Evolutionary conservation across 2,888 invertebrate species (phyloP), one percentile per base, ranked within the genome.

Genomic region (Oscheius onirici): DNA sequence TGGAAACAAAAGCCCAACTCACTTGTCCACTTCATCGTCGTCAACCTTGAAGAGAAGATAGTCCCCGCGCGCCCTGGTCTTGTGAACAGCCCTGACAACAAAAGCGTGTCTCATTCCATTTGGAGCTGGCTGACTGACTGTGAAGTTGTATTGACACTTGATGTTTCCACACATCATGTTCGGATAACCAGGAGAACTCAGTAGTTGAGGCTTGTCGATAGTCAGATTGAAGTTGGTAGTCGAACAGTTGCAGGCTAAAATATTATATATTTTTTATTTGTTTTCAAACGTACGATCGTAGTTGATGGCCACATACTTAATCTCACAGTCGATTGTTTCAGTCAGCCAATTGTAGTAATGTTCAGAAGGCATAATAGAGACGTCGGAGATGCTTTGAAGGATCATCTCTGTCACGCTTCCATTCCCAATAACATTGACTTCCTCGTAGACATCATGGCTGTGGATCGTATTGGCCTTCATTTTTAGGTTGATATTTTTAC

Each of bases 131-230:
- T 58, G 6, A 22, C 6, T 13, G 41, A 40, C 20, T n/a, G 40
- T n/a, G 17, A 58, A 58, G 6, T 58, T 58, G 24, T 58, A 58
- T n/a, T 41, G 24, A 20, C 58, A 58, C 6, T 58, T 41, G 40
- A 58, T n/a, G 2, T 58, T 40, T 15, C 20, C 17, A 41, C 58
- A 58, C 20, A 58, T n/a, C 10, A 58, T n/a, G 11, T n/a, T 5
- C 11, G 58, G 58, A 43, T 58, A 58, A 17, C 58, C 58, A 40
- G 58, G 58, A n/a, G 58, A 58, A 17, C 41, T 40, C 10, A 58
- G 40, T 13, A 5, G 3, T 13, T 5, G 3, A 5, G 5, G 46
- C 46, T 46, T 15, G 46, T 46, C 20, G 46, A 46, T 13, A 11
- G 15, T 46, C 46, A 46, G 20, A 17, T 46, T 46, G 20, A 46